Percentiles rank a stretch among this genome's conserved stretches.
Conservation (phyloP, 1,140 invertebrate species). For the Drosophila yakuba region DNA sequence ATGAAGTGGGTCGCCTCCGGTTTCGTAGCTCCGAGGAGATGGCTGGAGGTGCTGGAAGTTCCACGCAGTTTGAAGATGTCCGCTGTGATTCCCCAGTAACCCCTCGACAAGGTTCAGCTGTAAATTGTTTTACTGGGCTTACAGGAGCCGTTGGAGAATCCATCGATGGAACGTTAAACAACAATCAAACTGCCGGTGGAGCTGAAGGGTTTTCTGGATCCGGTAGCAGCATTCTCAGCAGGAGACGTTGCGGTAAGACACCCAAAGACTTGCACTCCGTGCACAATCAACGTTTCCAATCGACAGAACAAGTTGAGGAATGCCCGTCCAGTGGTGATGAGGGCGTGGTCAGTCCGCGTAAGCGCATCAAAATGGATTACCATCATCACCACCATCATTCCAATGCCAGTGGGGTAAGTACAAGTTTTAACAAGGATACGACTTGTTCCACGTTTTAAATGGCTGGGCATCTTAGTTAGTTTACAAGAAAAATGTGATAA, state of each 20-base stretch:
- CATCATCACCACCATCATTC: constrained; percentile 79
- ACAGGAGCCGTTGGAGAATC: constrained; percentile 22
- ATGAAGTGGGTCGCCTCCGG: constrained; percentile 60
- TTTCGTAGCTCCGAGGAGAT: constrained; percentile 88
- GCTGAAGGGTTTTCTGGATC: constrained; percentile 2
- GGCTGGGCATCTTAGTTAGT: neutral
- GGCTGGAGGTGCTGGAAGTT: constrained; percentile 84
- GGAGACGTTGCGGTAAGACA: constrained; percentile 82
- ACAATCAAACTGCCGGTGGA: constrained; percentile 20
- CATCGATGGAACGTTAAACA: constrained; percentile 50
- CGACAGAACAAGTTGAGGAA: constrained; percentile 90
- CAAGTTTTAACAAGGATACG: neutral
- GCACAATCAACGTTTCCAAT: constrained; percentile 89
- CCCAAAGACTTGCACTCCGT: constrained; percentile 87
- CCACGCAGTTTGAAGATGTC: constrained; percentile 83
- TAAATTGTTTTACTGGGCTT: constrained; percentile 41
- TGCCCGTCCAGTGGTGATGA: constrained; percentile 90
- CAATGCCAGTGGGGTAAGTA: constrained; percentile 84
- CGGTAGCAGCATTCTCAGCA: constrained; percentile 14
- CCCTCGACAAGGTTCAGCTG: constrained; percentile 65
- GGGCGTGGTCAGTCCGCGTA: constrained; percentile 87
- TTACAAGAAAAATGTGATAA: neutral
- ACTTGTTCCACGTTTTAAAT: neutral
- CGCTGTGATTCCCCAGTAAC: constrained; percentile 83
- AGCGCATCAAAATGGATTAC: constrained; percentile 87